Evolutionary conservation across 2,113 vertebrate genomes (phyloP).

Genomic region (Salvator merianae): DNA sequence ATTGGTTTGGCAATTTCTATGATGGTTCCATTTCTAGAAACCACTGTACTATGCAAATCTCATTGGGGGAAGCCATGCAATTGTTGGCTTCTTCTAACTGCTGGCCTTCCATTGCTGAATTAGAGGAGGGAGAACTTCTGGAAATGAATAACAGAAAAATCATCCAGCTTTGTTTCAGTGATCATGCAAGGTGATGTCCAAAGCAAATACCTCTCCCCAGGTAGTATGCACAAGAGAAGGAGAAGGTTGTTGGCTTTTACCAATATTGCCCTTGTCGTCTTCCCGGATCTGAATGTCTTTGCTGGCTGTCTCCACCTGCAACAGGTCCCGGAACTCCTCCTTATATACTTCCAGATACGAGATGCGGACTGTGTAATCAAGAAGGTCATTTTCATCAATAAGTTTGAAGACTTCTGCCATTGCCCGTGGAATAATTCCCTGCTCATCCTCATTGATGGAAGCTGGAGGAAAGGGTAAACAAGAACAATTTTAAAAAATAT

Average conservation of each 20-base stretch:
- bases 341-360: conserved; percentile 98
- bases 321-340: conserved; percentile 94
- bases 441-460: conserved; percentile 91
- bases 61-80: no score
- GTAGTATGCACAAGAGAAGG: rapidly evolving
- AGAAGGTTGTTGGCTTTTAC: conserved; percentile 65
- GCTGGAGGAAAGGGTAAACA: conserved; percentile 70
- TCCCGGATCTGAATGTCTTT: conserved; percentile 95
- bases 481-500: no score
- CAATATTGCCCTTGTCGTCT: conserved; percentile 93
- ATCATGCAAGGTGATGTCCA: no score
- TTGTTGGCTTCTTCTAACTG: no score
- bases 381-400: conserved; percentile 93
- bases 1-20: no score
- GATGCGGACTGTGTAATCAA: conserved; percentile 88
- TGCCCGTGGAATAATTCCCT: conserved; percentile 93
- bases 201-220: no score
- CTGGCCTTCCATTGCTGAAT: no score
- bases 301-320: conserved; percentile 93
- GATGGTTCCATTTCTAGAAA: no score
- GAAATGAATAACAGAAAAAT: no score
- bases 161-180: no score
- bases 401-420: conserved; percentile 94
- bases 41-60: no score
- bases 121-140: no score